Percentiles rank a stretch among this genome's conserved stretches.
Conservation (phyloP, 2,888 invertebrate genomes). For the Drosophila prolongata region DNA sequence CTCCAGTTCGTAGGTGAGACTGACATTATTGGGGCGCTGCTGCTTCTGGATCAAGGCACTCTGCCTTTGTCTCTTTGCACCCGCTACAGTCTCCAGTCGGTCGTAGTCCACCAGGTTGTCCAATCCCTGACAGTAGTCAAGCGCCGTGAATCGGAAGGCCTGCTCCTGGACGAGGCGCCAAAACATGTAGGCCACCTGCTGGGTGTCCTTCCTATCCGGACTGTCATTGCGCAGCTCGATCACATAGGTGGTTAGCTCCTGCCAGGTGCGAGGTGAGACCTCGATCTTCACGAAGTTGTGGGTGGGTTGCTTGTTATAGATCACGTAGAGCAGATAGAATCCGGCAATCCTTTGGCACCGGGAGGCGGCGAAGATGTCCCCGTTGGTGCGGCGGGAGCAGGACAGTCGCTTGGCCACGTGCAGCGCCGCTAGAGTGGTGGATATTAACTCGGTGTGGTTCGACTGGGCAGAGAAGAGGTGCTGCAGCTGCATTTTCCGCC, state of each 20-base stretch:
- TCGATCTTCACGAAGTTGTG: constrained; percentile 75
- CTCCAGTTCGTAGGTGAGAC: constrained; percentile 60
- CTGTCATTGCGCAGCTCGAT: constrained; percentile 28
- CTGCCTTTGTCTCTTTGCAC: constrained; percentile 19
- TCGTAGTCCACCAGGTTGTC: constrained; percentile 78
- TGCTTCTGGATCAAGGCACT: constrained; percentile 28
- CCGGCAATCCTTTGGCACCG: constrained; percentile 69
- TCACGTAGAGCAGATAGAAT: constrained; percentile 75
- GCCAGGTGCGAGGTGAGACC: constrained; percentile 67
- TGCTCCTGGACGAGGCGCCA: constrained; percentile 63
- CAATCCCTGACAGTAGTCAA: constrained; percentile 71
- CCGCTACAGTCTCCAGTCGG: constrained; percentile 44
- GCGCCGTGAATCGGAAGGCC: constrained; percentile 74
- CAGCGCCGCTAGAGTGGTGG: constrained; percentile 73
- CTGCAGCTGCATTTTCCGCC: constrained; percentile 72
- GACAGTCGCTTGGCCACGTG: constrained; percentile 69
- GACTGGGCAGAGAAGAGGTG: constrained; percentile 77
- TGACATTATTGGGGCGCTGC: constrained; percentile 34
- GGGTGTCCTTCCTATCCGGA: constrained; percentile 40
- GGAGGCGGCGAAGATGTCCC: constrained; percentile 33
- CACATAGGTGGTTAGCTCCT: constrained; percentile 58
- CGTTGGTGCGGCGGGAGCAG: constrained; percentile 55
- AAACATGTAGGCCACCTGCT: constrained; percentile 68
- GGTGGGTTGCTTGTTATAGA: constrained; percentile 82
- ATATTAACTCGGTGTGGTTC: constrained; percentile 68